Conservation (phyloP, 2,797 vertebrate genomes). For the Pteropus rufus region DNA sequence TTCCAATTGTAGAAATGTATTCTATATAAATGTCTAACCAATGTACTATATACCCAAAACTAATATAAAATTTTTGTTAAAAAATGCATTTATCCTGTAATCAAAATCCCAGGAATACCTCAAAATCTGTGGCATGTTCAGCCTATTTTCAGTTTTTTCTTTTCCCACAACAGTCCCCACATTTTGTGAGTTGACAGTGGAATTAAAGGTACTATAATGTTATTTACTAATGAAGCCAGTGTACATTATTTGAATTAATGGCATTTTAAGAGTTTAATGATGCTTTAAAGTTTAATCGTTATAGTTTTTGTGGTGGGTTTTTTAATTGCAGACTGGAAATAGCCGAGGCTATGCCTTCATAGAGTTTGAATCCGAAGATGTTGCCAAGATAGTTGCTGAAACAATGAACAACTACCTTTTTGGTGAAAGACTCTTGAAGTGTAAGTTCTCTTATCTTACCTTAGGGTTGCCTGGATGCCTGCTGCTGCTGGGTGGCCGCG, state of each 20-base stretch:
- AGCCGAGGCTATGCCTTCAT: slow-evolving; percentile 94
- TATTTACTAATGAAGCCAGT: not conserved
- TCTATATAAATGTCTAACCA: too few species aligned
- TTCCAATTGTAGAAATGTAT: not conserved
- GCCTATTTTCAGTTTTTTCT: not conserved
- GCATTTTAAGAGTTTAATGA: not conserved
- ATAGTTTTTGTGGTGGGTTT: not conserved
- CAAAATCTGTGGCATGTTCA: not conserved
- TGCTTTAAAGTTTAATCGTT: not conserved
- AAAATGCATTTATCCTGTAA: not conserved
- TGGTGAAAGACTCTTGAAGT: slow-evolving; percentile 92
- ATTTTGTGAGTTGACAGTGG: not conserved
- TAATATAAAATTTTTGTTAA: too few species aligned
- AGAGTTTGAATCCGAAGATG: slow-evolving; percentile 94
- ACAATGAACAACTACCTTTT: slow-evolving; percentile 99
- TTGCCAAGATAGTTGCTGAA: slow-evolving; percentile 95
- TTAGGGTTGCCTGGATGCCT: not conserved
- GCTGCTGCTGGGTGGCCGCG: not conserved
- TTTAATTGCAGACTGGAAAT: slow-evolving; percentile 88
- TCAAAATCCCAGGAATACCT: not conserved
- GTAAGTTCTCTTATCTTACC: slow-evolving; percentile 82
- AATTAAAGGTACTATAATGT: not conserved
- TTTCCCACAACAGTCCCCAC: not conserved
- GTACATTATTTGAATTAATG: not conserved
- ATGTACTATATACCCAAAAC: too few species aligned